Evolutionary conservation across 2,113 vertebrate genomes (phyloP), one percentile per base, ranked within the genome.

Genomic region (Pimephales promelas): DNA sequence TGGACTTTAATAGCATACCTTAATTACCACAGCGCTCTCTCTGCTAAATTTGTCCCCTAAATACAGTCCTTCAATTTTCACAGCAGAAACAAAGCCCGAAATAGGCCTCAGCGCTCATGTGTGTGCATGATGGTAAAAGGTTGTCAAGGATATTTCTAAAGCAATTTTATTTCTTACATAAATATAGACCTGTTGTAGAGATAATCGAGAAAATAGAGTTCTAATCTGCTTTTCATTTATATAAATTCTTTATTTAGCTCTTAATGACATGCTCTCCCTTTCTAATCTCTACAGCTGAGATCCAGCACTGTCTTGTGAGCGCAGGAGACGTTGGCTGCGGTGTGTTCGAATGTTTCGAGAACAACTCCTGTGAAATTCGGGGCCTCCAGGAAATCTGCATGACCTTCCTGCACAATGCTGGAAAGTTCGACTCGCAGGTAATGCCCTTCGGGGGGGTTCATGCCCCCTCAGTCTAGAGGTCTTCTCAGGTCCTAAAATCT

Each of bases 381-480:
- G 98, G 98, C 88, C 95, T 99, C 79, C 97, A 98, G 88, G 97
- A 98, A 91, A 99, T 99, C 93, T 99, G 98, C 94, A 96, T 99
- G 97, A 97, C 95, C 5, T 99, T 99, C 91, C 94, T 99, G 83
- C 98, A 99, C 95, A 98, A 99, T 88, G 98, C 98, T 92, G 98
- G 98, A 92, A 98, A 98, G 95, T 99, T 99, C 83, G 98, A 99
- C 92, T 97, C 98, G 90, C 98, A 99, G 98, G 98, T 99, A 98
- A 94, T 22, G 26, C 68, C 64, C 85, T 88, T 52, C 83, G 82
- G 85, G 84, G 84, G 87, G 85, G 76, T 86, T 89, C 54, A 73
- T 74, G 85, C 86, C 86, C 86, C 84, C 87, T 86, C 79, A 49
- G 47, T 16, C 4, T 49, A 14, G 47, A 49, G 47, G 47, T 49